phyloP scores from a whole-genome alignment of 64 coral and sea anemone species.

The Actinia equina region DNA sequence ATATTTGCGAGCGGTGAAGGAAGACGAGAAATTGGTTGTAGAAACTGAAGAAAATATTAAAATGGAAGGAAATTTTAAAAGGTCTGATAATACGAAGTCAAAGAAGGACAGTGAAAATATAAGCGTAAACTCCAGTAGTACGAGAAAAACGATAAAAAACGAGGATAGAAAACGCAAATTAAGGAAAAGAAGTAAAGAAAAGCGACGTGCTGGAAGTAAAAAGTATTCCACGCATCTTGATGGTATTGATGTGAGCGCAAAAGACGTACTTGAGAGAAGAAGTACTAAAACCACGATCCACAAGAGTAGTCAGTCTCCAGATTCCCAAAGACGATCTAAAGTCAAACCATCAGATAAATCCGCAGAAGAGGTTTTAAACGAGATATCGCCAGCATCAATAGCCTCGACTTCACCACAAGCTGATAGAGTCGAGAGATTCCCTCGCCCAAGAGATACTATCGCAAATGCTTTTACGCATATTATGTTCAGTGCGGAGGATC shows the following conservation, averaged over 20 bases:
- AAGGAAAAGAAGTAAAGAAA: background rate
- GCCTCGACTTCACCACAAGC: background rate
- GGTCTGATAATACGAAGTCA: background rate
- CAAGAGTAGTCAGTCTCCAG: background rate
- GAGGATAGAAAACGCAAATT: background rate
- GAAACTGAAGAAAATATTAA: background rate
- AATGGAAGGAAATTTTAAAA: background rate
- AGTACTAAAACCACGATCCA: background rate
- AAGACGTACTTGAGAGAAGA: background rate
- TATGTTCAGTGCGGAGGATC: slow-evolving; percentile 53
- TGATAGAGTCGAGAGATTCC: background rate
- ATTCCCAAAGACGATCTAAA: background rate
- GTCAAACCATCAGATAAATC: slow-evolving; percentile 1
- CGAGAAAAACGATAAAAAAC: background rate
- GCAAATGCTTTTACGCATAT: slow-evolving; percentile 9
- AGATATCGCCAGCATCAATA: background rate
- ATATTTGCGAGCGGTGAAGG: background rate
- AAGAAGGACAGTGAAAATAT: background rate
- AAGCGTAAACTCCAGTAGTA: background rate
- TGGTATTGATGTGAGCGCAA: background rate
- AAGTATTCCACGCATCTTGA: background rate
- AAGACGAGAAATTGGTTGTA: background rate
- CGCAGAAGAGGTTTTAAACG: slow-evolving; percentile 19
- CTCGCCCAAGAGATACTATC: background rate
- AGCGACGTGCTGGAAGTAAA: background rate